A percentile compares a stretch with the other conserved stretches of the same genome.
Conservation (phyloP, 1,140 invertebrate genomes). For the Popillia japonica region DNA sequence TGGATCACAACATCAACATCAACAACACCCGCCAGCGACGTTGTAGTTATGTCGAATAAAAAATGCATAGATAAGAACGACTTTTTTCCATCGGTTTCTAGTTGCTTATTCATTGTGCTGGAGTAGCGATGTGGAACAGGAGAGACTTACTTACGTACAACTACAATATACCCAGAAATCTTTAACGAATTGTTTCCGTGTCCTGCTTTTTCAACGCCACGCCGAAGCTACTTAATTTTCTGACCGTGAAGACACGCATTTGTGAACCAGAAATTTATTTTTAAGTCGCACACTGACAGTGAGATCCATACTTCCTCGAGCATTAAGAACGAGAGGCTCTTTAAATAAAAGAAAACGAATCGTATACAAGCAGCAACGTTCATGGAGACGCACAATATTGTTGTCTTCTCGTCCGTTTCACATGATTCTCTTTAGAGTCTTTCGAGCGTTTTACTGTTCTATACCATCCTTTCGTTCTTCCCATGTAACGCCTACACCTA, state of each 20-base stretch:
- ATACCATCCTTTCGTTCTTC: neutral
- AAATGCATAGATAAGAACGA: conserved; percentile 23
- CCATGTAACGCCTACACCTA: neutral
- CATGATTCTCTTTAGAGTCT: conserved; percentile 12
- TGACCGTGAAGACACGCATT: conserved; percentile 32
- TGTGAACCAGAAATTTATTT: conserved; percentile 21
- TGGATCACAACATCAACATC: conserved; percentile 29
- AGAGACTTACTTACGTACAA: neutral
- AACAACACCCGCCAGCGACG: conserved; percentile 9
- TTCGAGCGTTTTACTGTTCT: neutral
- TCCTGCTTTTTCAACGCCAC: conserved; percentile 10
- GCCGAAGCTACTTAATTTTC: neutral
- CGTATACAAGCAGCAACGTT: neutral
- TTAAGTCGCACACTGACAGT: neutral
- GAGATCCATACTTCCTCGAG: conserved; percentile 16
- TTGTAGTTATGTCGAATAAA: neutral
- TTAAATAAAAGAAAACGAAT: conserved; percentile 14
- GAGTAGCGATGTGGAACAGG: conserved; percentile 13
- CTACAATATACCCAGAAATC: neutral
- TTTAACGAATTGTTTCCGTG: conserved; percentile 21
- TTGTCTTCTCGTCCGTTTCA: neutral
- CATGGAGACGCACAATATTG: neutral
- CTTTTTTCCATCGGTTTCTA: conserved; percentile 29
- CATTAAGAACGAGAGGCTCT: neutral
- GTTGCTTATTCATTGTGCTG: conserved; percentile 21